phyloP scores from a whole-genome alignment of 2,888 invertebrate genomes.

The Leptogaster cylindrica region DNA sequence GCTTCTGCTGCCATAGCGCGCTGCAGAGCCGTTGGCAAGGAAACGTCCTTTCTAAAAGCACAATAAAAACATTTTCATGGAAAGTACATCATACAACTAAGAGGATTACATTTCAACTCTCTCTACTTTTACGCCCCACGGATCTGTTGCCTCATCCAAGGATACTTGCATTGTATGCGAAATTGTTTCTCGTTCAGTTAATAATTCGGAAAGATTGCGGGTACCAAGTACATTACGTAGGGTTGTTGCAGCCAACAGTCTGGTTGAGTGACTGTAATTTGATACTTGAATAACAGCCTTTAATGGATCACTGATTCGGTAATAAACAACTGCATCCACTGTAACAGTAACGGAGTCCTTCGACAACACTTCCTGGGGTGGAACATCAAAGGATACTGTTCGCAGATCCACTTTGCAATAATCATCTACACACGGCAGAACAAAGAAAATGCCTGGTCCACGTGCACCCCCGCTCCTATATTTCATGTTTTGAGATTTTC shows the following conservation, averaged over 20 bases:
- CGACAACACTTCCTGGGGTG: conserved; percentile 95
- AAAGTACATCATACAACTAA: background rate
- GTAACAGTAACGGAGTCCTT: conserved; percentile 94
- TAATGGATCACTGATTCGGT: conserved; percentile 79
- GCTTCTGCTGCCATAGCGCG: conserved; percentile 85
- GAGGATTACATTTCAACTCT: conserved; percentile 87
- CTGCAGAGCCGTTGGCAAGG: conserved; percentile 77
- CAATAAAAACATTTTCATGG: too few relatives aligned
- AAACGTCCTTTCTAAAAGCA: conserved; percentile 73
- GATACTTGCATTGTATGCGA: conserved; percentile 88
- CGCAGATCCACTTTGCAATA: conserved; percentile 92
- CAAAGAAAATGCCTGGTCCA: conserved; percentile 91
- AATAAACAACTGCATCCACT: conserved; percentile 89
- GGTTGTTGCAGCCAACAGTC: conserved; percentile 83
- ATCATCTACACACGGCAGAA: conserved; percentile 91
- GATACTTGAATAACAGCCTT: conserved; percentile 76
- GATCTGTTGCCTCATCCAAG: conserved; percentile 80
- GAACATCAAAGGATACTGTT: conserved; percentile 94
- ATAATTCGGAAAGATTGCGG: conserved; percentile 86
- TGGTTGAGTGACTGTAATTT: conserved; percentile 82
- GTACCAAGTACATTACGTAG: conserved; percentile 91
- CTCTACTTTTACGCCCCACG: conserved; percentile 94
- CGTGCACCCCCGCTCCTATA: conserved; percentile 70
- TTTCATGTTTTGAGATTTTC: background rate
- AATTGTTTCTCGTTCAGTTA: conserved; percentile 90